Base-by-base conservation (phyloP, 1,140 invertebrate genomes). In the Drosophila bocki region DNA sequence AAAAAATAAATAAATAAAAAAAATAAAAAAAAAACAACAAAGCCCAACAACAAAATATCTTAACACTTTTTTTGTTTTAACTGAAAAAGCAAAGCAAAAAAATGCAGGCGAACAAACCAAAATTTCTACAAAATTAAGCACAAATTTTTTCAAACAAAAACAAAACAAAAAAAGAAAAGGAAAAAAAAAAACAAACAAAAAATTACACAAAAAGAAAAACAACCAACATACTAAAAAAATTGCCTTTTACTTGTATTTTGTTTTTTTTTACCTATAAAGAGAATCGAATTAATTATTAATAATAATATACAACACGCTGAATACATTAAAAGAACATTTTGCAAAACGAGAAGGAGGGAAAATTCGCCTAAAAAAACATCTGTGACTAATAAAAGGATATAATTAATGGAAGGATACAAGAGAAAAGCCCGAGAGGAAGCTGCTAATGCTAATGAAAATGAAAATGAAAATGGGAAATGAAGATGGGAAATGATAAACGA, bases 241-340 rank as follows among this genome's bases (percentile, higher is more conserved):
- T 87, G 85, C 84, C 84, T 87, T 87, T 87, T 88, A 80, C 80
- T 80, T 87, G 61, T 78, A 85, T 87, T 84, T 84, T 78, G 78
- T 78, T 54, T 81, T 51, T 87, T 87, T 87, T 64, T 84, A 78
- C 77, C 77, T 83, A 76, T 70, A 79, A 67, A 42, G 13, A 54
- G 53, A 54, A 54, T 54, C 53, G 47, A 56, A 75, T 56, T 64
- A 58, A 85, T 62, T 78, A 71, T 63, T 70, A 71, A 60, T 68
- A 70, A 63, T 71, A 77, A 77, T 84, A 69, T 60, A 71, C 65
- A 88, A 84, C 84, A 88, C 85, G 85, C 84, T 87, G 78, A 88
- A 84, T 80, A 78, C 64, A 77, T 81, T 78, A 51, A 80, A 59
- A 59, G 33, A 82, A 81, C 42, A 51, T 78, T 82, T 78, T 82